These are phyloP conservation scores for Lophochroa leadbeateri DNA, from an alignment of 2,113 vertebrate genomes.

Conservation along the genomic window DNA sequence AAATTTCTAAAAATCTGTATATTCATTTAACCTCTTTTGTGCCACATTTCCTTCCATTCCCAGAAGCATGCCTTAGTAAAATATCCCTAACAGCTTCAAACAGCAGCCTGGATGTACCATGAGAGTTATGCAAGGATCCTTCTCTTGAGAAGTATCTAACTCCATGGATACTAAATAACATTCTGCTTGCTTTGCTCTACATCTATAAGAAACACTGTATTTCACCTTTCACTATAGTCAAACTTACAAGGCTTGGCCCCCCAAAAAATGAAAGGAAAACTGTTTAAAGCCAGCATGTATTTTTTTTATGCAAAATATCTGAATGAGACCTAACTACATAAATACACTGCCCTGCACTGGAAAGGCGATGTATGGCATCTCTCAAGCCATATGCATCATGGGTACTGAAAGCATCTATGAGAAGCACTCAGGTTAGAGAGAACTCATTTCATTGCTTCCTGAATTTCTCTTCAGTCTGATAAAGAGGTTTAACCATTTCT, in stretches of 20 bases:
- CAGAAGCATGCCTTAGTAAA: background rate
- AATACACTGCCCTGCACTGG: background rate
- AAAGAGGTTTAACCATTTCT: background rate
- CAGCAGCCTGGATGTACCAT: background rate
- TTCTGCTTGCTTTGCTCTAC: background rate
- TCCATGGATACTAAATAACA: background rate
- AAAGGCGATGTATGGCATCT: background rate
- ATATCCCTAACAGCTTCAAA: background rate
- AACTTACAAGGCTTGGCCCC: background rate
- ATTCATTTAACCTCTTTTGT: constrained; percentile 1
- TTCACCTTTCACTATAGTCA: background rate
- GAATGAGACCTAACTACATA: background rate
- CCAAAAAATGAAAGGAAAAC: background rate
- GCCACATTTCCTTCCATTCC: background rate
- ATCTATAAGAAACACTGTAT: accelerated
- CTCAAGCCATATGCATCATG: background rate
- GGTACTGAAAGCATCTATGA: background rate
- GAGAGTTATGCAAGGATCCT: background rate
- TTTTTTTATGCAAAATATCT: background rate
- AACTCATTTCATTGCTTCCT: background rate
- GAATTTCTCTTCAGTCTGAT: background rate
- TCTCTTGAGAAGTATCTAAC: background rate
- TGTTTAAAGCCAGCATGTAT: background rate
- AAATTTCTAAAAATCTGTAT: background rate
- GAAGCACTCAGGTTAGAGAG: background rate